Base-by-base conservation (phyloP, 2,113 vertebrate species). In the Misgurnus anguillicaudatus region DNA sequence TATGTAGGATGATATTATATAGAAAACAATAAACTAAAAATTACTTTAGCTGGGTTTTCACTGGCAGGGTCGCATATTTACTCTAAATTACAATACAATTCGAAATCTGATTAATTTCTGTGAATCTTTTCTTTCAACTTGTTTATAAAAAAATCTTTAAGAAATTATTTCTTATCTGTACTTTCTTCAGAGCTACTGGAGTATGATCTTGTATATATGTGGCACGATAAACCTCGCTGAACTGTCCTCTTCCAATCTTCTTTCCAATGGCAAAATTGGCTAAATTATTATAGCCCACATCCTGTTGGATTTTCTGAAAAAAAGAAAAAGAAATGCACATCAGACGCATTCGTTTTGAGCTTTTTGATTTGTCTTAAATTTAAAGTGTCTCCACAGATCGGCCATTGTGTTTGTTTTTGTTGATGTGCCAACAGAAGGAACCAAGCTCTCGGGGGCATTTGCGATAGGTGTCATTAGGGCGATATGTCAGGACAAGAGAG, bases 251-350 rank as follows among this genome's bases (percentile, higher is more conserved):
- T 64, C 97, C 96, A 62, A 99, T 98, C 89, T 98, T 99, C 85
- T 99, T 99, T 88, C 96, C 95, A 84, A 99, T 98, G 84, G 93
- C 94, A 88, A 98, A 99, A 91, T 98, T 99, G 83, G 95, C 95
- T 84, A 99, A 90, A 0, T 94, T 95, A 74, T 96, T 98, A 70
- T 98, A 94, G 84, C 95, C 97, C 96, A 98, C 96, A 78, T 99
- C 97, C 0, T 94, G 96, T 76, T 96, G 93, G 80, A 98, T 89
- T 45, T 94, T 94, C 91, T 97, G 98, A 95, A 98, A 89, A 53
- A 91, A 13, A 14, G 55, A 77, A 72, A 79, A 65, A 83, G 80
- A 39, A 42, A 53, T 5, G 17, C 5, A 69, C 61, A 60, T 13
- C 21, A 55, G 10, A 51, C 48, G 64, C 42, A 53, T 66, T 24